Conservation (phyloP, 1,140 invertebrate species). For the Coenobita brevimanus region DNA sequence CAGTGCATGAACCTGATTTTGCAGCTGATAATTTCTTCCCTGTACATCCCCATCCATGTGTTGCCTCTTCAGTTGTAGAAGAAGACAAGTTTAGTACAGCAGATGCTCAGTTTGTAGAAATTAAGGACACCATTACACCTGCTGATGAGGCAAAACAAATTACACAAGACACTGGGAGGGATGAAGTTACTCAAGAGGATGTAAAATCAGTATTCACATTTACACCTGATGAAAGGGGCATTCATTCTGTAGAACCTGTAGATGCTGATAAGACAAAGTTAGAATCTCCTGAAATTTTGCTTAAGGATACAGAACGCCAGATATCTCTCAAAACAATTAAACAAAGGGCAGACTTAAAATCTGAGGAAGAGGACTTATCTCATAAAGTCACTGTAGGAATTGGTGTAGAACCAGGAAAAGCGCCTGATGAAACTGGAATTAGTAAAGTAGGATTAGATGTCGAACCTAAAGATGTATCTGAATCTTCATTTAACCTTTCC, state of each 20-base stretch:
- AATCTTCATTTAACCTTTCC: slow-evolving; percentile 41
- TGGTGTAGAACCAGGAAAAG: slow-evolving; percentile 38
- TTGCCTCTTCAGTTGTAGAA: not conserved
- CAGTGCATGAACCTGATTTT: not conserved
- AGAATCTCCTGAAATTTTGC: slow-evolving; percentile 19
- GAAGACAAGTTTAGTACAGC: slow-evolving; percentile 1
- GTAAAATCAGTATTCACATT: slow-evolving; percentile 32
- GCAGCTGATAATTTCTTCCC: not conserved
- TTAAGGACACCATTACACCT: not conserved
- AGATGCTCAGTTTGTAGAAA: not conserved
- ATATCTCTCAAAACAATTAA: slow-evolving; percentile 46
- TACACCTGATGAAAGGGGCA: slow-evolving; percentile 46
- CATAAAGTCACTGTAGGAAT: slow-evolving; percentile 41
- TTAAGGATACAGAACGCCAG: slow-evolving; percentile 9
- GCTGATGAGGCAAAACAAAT: not conserved
- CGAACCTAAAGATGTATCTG: slow-evolving; percentile 38
- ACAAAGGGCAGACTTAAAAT: not conserved
- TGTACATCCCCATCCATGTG: not conserved
- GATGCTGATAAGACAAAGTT: slow-evolving; percentile 9
- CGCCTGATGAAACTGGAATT: slow-evolving; percentile 23
- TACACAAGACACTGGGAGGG: slow-evolving; percentile 46
- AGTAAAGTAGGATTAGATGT: slow-evolving; percentile 19
- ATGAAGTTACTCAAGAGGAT: slow-evolving; percentile 26
- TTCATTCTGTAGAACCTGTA: slow-evolving; percentile 22
- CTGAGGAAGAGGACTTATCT: slow-evolving; percentile 30